phyloP scores from a whole-genome alignment of 2,888 invertebrate species.

The Amphipoea oculea region DNA sequence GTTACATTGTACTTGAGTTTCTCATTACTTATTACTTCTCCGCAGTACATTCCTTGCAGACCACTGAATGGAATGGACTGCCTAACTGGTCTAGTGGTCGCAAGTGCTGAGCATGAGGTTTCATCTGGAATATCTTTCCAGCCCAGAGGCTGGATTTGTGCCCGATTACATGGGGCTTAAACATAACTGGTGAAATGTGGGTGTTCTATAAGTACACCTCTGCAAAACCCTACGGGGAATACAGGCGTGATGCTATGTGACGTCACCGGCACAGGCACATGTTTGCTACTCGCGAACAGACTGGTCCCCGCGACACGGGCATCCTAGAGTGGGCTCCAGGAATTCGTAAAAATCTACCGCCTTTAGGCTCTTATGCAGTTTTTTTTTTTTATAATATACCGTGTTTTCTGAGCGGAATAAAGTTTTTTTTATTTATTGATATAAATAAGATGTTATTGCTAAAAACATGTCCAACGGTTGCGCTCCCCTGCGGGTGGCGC shows the following conservation, averaged over 20 bases:
- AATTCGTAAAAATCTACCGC: not conserved
- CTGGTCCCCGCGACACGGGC: not conserved
- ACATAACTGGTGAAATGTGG: not conserved
- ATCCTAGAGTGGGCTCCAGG: not conserved
- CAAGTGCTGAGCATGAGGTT: not conserved
- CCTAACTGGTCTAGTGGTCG: not conserved
- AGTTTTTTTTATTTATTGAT: not conserved
- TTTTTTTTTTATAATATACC: not conserved
- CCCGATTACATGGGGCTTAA: not conserved
- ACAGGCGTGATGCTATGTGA: not conserved
- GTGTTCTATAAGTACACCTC: not conserved
- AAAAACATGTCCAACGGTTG: conserved; percentile 20
- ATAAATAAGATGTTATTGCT: not conserved
- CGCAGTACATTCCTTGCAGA: not conserved
- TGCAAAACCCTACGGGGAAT: not conserved
- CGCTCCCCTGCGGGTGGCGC: conserved; percentile 47
- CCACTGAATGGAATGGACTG: not conserved
- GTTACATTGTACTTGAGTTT: not conserved
- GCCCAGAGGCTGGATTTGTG: not conserved
- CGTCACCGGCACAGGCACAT: not conserved
- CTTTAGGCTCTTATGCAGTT: not conserved
- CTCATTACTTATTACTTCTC: not conserved
- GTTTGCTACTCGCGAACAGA: not conserved
- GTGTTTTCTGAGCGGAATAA: not conserved
- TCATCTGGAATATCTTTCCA: not conserved